Evolutionary conservation across 2,888 invertebrate species (phyloP), one percentile per base, ranked within the genome.

Genomic region (Hecatera dysodea): DNA sequence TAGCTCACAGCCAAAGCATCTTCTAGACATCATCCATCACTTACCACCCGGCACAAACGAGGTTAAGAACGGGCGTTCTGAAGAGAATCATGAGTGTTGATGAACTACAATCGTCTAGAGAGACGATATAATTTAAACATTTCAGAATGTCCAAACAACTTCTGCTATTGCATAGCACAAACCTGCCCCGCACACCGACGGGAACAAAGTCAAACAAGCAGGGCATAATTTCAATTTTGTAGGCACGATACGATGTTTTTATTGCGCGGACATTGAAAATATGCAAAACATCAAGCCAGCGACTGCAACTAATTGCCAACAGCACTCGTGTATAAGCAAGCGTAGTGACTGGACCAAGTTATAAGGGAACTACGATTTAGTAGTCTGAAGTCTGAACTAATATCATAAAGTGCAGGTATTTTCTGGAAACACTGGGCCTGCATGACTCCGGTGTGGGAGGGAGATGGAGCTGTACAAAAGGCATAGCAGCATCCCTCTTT

Each of bases 251-350:
- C 46, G 44, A 46, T 63, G 44, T 48, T 81, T 71, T 36, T 67
- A 55, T 42, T 59, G 24, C 19, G 11, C 27, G 39, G 39, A 52
- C 29, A 60, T 48, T 50, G 48, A 46, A 67, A 39, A 19, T 66
- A 66, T 64, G 48, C 39, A 50, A 27, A 27, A 50, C 42, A 63
- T 44, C 67, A 22, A 69, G 62, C 53, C 48, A 72, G 61, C n/a
- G 29, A 63, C 69, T 76, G 76, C 59, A 73, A 67, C 67, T 78
- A 76, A 82, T 76, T 77, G 69, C 78, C 52, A 67, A 50, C 67
- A 70, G 72, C 60, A 70, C 66, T 84, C 59, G 52, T 62, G 50
- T 52, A 15, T 56, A 48, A 62, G 48, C 44, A 44, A 59, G 42
- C 11, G 33, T 67, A 53, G 52, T 61, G 56, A 36, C 12, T 55